phyloP scores from a whole-genome alignment of 1,140 invertebrate genomes.

The Gryllus bimaculatus region DNA sequence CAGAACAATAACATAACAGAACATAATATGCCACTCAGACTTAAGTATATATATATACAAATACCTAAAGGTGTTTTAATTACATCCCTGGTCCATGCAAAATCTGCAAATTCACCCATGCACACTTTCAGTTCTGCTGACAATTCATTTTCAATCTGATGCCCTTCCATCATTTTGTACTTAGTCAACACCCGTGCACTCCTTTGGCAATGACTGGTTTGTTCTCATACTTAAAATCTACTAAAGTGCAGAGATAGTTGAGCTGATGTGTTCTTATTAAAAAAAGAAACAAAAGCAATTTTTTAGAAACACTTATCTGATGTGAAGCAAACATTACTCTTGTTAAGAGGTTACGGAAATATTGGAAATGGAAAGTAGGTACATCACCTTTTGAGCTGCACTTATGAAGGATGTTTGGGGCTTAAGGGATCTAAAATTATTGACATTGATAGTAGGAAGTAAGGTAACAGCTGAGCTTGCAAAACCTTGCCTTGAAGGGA shows the following conservation, averaged over 20 bases:
- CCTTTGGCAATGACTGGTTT: neutral
- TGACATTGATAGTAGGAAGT: neutral
- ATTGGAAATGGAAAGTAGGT: neutral
- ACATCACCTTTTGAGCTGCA: neutral
- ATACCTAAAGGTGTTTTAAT: neutral
- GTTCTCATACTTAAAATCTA: neutral
- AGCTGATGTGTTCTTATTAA: neutral
- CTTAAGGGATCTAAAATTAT: neutral
- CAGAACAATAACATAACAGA: neutral
- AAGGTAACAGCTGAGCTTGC: neutral
- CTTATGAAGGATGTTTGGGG: neutral
- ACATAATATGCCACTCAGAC: neutral
- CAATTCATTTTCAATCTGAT: neutral
- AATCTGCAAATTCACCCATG: neutral
- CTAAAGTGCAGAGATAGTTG: neutral
- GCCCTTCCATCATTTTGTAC: neutral
- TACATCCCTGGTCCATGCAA: neutral
- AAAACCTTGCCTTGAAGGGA: no score
- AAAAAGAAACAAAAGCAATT: no score
- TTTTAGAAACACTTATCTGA: no score
- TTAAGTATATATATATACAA: neutral
- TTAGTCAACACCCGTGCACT: neutral
- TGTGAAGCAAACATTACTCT: no score
- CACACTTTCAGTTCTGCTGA: neutral
- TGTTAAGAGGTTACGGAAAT: neutral